phyloP scores from a whole-genome alignment of 2,888 invertebrate genomes.

The Drepanosiphum platanoidis region DNA sequence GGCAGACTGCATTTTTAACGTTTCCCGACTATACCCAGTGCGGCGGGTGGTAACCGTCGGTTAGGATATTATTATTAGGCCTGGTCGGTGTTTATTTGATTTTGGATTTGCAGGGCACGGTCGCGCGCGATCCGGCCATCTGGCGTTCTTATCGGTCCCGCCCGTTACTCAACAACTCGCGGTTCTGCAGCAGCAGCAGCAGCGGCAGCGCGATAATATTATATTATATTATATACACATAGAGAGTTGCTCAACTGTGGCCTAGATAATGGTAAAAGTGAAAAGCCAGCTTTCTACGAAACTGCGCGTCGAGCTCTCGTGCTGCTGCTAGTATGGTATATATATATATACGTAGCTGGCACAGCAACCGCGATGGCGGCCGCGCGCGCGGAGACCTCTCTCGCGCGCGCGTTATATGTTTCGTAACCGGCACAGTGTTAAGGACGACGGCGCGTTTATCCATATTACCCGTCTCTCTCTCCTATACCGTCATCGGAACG shows the following conservation, averaged over 20 bases:
- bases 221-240: background rate
- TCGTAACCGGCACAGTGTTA: conserved; percentile 61
- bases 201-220: background rate
- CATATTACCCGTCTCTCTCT: conserved; percentile 32
- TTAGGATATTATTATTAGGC: too few relatives aligned
- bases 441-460: conserved; percentile 42
- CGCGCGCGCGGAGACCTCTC: conserved; percentile 9
- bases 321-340: background rate
- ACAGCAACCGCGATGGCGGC: background rate
- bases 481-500: background rate
- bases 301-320: background rate
- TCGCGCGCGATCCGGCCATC: background rate
- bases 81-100: too few relatives aligned
- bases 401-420: conserved; percentile 13
- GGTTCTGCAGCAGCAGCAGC: too few relatives aligned
- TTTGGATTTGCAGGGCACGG: too few relatives aligned
- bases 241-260: conserved; percentile 60
- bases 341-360: too few relatives aligned
- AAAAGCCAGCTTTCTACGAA: conserved; percentile 58
- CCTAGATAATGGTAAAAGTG: conserved; percentile 59
- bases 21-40: too few relatives aligned
- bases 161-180: background rate
- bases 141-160: background rate
- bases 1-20: too few relatives aligned
- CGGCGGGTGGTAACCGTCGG: too few relatives aligned